Conservation (phyloP, 2,888 invertebrate genomes). For the Drosophila neotestacea region DNA sequence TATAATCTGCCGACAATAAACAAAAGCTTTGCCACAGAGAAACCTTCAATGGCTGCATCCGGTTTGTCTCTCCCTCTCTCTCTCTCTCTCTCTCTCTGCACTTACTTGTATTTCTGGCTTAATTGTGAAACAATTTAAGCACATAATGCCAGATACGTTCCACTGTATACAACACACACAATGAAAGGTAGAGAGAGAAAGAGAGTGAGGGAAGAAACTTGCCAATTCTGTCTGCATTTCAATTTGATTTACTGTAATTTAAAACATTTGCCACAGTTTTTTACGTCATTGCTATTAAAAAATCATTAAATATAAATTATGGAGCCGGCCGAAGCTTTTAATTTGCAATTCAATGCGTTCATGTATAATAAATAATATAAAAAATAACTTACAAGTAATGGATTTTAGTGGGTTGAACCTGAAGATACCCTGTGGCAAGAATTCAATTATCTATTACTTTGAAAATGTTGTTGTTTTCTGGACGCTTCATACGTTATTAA, state of each 20-base stretch:
- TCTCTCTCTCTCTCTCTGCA: background rate
- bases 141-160: slow-evolving; percentile 54
- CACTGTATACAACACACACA: slow-evolving; percentile 31
- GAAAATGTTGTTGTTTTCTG: no score
- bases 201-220: background rate
- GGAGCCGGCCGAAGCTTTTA: slow-evolving; percentile 48
- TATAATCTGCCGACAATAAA: slow-evolving; percentile 71
- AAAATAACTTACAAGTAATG: slow-evolving; percentile 1
- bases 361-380: slow-evolving; percentile 46
- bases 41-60: slow-evolving; percentile 43
- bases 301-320: slow-evolving; percentile 67
- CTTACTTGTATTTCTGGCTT: slow-evolving; percentile 5
- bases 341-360: slow-evolving; percentile 60
- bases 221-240: slow-evolving; percentile 35
- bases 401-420: background rate
- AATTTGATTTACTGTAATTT: slow-evolving; percentile 68
- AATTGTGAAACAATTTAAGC: slow-evolving; percentile 71
- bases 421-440: slow-evolving; percentile 15
- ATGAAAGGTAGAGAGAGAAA: background rate
- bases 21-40: slow-evolving; percentile 49
- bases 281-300: slow-evolving; percentile 54
- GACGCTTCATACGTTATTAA: no score
- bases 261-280: slow-evolving; percentile 56
- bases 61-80: background rate
- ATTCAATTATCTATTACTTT: no score